Evolutionary conservation across 2,113 vertebrate species (phyloP), one percentile per base, ranked within the genome.

Genomic region (Macheiramphus alcinus): DNA sequence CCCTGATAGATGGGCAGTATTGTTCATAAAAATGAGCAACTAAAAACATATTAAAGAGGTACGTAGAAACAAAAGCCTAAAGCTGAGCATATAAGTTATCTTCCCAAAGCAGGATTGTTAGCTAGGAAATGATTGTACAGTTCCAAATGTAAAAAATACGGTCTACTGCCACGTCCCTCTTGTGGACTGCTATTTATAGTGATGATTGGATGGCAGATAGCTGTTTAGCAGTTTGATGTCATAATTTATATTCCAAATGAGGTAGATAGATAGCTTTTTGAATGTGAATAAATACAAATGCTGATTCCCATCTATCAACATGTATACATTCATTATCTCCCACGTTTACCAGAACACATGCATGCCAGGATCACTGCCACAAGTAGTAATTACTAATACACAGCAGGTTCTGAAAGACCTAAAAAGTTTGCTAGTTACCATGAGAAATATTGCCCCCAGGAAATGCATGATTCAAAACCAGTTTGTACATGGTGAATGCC

Each of bases 401-500:
- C 68, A 90, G 78, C 84, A 83, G 91, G 67, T 72, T 94, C 67
- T 38, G 45, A 84, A 79, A 88, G 83, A 79, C 66, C 89, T 85
- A 32, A 74, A 74, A 95, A 90, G 58, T 97, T 95, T 87, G 42
- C 93, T 93, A 70, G 91, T 95, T 95, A 86, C 91, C 78, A 74
- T 38, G 93, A 80, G 86, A 85, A 97, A 97, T 94, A 84, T 45
- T 86, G 86, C 67, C 95, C 87, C 85, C 62, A 87, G 86, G 63
- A 96, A 96, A 92, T 88, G 67, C 82, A 96, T 85, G 96, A 76
- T 91, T 95, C 93, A 88, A 93, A 94, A 59, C 81, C 72, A 72
- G 70, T 86, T 80, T 94, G 36, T 80, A 68, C 80, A 61, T 89
- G 91, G 90, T 76, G n/a, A 87, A 93, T 94, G 56, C 80, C 86